These are phyloP conservation scores for Megaceryle alcyon DNA, from an alignment of 2,797 vertebrate species.

Conservation along the genomic window DNA sequence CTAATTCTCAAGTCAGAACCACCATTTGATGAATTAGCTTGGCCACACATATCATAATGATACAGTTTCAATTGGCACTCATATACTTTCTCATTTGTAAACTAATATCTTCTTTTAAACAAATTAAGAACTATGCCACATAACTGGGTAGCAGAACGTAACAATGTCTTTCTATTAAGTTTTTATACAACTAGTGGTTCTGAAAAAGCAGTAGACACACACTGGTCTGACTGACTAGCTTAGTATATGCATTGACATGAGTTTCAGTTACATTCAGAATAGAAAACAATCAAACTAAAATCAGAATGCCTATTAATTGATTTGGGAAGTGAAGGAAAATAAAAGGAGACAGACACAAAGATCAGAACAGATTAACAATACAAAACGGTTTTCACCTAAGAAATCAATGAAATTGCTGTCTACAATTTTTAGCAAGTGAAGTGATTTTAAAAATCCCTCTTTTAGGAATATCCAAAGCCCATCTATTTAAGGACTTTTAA, in stretches of 20 bases:
- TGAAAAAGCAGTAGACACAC: slow-evolving; percentile 23
- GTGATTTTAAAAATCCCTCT: not conserved
- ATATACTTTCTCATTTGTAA: not conserved
- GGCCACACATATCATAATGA: not conserved
- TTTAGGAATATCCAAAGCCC: not conserved
- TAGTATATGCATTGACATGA: not conserved
- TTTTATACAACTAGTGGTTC: slow-evolving; percentile 57
- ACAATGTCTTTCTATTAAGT: not conserved
- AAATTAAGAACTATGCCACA: not conserved
- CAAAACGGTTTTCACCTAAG: not conserved
- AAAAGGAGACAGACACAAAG: slow-evolving; percentile 21
- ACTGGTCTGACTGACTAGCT: not conserved
- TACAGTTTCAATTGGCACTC: not conserved
- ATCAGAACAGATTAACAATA: not conserved
- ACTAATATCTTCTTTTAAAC: not conserved
- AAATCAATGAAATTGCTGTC: not conserved
- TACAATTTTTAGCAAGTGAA: not conserved
- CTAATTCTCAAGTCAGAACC: slow-evolving; percentile 61
- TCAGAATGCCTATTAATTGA: not conserved
- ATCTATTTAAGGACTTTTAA: not conserved
- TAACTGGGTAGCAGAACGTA: not conserved
- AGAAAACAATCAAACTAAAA: not conserved
- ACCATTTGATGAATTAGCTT: slow-evolving; percentile 44
- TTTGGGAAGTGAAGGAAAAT: not conserved
- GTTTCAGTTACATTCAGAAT: not conserved